Evolutionary conservation across 92 coral and sea anemone genomes (phyloP).

Genomic region (Palythoa grandis): DNA sequence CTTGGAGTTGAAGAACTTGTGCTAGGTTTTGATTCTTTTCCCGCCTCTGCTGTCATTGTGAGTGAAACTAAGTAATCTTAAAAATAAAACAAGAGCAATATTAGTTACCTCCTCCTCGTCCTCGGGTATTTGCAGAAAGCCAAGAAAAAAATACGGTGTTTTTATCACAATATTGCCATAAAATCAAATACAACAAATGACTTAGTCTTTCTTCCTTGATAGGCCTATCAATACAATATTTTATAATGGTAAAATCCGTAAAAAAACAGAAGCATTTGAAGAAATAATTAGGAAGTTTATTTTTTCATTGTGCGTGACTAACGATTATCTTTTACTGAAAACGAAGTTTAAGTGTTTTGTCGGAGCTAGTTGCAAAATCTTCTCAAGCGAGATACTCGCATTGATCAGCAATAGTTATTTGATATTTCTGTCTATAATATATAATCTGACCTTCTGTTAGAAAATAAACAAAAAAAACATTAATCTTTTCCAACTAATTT

Average conservation of each 20-base stretch:
- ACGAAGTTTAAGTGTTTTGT: no score
- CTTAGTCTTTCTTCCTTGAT: no score
- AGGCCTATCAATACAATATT: no score
- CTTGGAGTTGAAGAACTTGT: slow-evolving; percentile 41
- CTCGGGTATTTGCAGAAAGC: neutral
- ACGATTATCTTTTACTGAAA: no score
- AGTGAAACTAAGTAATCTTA: slow-evolving; percentile 1
- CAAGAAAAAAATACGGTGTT: no score
- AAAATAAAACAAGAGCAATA: neutral
- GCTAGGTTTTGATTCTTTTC: slow-evolving; percentile 37
- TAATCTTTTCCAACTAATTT: neutral
- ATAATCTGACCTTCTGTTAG: neutral
- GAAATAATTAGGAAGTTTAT: no score
- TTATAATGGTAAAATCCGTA: no score
- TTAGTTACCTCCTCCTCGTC: neutral
- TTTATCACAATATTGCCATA: no score
- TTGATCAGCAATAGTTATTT: neutral
- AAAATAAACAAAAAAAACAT: neutral
- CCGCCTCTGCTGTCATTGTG: slow-evolving; percentile 59
- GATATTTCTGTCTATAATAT: neutral
- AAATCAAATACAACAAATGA: no score
- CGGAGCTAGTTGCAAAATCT: neutral
- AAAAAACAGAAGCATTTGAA: no score
- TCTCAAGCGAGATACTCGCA: neutral
- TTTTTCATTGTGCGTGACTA: no score